These are phyloP conservation scores for Oryctolagus cuniculus DNA, from an alignment of 2,113 vertebrate species.

Conservation along the genomic window DNA sequence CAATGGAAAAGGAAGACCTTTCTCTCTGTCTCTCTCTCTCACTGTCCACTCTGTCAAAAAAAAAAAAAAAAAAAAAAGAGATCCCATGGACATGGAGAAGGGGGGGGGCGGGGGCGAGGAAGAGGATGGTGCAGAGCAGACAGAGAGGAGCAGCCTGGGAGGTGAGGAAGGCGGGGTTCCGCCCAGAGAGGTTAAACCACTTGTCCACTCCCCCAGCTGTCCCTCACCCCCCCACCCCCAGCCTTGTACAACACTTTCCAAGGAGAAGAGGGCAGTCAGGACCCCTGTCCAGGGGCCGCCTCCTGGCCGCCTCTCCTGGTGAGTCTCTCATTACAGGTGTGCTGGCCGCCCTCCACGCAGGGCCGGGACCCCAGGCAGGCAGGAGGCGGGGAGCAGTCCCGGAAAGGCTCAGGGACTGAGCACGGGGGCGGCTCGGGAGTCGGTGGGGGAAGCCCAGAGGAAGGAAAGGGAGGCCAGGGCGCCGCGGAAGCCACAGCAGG, in stretches of 20 bases:
- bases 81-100: not conserved
- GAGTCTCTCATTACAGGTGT: not conserved
- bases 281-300: not conserved
- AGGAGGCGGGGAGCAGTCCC: not conserved
- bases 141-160: not conserved
- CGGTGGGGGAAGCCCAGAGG: not conserved
- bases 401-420: too few relatives aligned
- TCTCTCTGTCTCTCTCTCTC: too few relatives aligned
- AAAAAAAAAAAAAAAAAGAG: too few relatives aligned
- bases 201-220: not conserved
- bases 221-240: not conserved
- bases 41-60: too few relatives aligned
- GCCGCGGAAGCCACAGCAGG: too few relatives aligned
- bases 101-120: not conserved
- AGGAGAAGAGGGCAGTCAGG: not conserved
- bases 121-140: not conserved
- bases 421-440: not conserved
- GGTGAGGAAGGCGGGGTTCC: not conserved
- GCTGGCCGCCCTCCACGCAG: not conserved
- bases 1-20: too few relatives aligned
- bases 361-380: not conserved
- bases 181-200: not conserved
- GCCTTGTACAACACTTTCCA: not conserved
- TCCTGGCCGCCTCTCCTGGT: not conserved
- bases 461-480: not conserved